Percentiles rank a stretch among this genome's conserved stretches.
Conservation (phyloP, 2,113 vertebrate genomes). For the Cebidichthys violaceus region DNA sequence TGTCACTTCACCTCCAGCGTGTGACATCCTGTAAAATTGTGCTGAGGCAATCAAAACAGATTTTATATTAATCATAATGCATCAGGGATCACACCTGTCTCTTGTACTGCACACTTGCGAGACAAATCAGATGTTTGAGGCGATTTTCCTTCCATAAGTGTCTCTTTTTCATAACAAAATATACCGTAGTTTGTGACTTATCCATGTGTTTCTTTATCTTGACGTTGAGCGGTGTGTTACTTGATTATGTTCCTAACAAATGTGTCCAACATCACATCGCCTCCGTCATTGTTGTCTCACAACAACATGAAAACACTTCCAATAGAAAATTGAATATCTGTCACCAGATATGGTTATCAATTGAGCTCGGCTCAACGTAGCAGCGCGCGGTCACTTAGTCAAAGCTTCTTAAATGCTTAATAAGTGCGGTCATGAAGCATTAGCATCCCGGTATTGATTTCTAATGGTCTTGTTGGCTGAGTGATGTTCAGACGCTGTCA, state of each 20-base stretch:
- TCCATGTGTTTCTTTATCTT: not conserved
- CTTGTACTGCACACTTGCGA: not conserved
- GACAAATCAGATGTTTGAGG: not conserved
- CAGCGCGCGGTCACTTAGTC: conserved; percentile 23
- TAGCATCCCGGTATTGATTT: conserved; percentile 54
- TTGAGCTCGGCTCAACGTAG: conserved; percentile 20
- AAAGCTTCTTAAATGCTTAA: conserved; percentile 56
- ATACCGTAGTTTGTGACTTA: not conserved
- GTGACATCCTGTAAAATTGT: conserved; percentile 41
- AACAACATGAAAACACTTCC: not conserved
- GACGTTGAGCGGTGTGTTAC: not conserved
- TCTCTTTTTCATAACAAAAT: not conserved
- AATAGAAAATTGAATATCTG: conserved; percentile 23
- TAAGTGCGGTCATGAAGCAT: conserved; percentile 46
- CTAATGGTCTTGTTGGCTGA: conserved; percentile 33
- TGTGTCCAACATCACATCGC: not conserved
- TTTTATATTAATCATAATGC: conserved; percentile 33
- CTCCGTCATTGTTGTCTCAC: conserved; percentile 1
- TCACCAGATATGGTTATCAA: conserved; percentile 13
- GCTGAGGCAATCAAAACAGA: conserved; percentile 36
- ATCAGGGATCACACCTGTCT: conserved; percentile 10
- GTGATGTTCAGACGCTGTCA: conserved; percentile 51
- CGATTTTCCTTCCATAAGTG: not conserved
- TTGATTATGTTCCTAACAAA: not conserved
- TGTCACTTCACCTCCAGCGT: conserved; percentile 19